Conservation (phyloP, 2,113 vertebrate species). For the Theristicus caerulescens region DNA sequence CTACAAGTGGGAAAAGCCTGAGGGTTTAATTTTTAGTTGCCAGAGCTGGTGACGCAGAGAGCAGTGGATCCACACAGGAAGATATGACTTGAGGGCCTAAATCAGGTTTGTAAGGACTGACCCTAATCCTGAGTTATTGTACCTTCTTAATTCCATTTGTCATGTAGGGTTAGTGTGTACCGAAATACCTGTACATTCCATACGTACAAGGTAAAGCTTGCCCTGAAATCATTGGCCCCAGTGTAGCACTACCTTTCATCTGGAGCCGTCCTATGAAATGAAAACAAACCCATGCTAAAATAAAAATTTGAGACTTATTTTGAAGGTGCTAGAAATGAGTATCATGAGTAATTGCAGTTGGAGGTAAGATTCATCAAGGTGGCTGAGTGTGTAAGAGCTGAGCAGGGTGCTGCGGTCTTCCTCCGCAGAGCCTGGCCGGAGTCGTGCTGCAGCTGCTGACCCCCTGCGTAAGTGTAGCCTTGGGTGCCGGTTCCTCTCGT, state of each 20-base stretch:
- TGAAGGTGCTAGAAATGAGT: neutral
- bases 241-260: neutral
- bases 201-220: rapidly evolving
- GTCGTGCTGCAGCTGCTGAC: neutral
- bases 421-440: neutral
- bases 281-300: neutral
- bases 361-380: neutral
- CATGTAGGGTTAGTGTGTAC: neutral
- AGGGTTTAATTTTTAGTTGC: neutral
- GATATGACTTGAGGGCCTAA: neutral
- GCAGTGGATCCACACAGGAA: neutral
- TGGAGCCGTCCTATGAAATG: neutral
- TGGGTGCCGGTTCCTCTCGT: neutral
- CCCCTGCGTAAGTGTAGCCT: rapidly evolving
- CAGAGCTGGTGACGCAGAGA: neutral
- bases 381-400: neutral
- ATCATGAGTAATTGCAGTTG: neutral
- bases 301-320: neutral
- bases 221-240: rapidly evolving
- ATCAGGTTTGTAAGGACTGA: neutral
- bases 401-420: neutral
- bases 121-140: neutral
- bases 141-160: neutral
- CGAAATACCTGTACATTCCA: rapidly evolving
- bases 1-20: neutral